Percentiles rank a stretch among this genome's conserved stretches.
These are phyloP conservation scores for Pandemis heparana DNA, from an alignment of 2,888 invertebrate species.

Conservation along the genomic window DNA sequence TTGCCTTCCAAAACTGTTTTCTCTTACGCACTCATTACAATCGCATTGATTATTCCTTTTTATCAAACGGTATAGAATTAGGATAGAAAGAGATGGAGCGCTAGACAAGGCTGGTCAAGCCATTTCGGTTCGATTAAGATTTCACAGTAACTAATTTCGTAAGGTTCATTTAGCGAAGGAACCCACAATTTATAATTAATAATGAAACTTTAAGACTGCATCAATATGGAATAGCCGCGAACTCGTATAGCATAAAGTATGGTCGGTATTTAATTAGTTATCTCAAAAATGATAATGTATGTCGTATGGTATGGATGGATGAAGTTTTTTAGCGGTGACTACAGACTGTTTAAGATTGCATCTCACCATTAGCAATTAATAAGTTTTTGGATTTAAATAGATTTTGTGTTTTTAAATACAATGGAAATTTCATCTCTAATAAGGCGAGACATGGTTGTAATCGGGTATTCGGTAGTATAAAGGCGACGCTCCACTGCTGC, in stretches of 20 bases:
- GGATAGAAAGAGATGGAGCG: too few species aligned
- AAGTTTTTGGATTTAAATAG: slow-evolving; percentile 7
- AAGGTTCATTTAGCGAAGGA: slow-evolving; percentile 5
- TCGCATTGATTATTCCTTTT: too few species aligned
- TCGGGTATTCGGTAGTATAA: background rate
- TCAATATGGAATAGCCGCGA: slow-evolving; percentile 66
- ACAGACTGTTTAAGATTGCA: slow-evolving; percentile 1
- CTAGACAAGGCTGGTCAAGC: too few species aligned
- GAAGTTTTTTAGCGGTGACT: background rate
- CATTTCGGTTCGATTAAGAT: background rate
- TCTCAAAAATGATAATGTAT: slow-evolving; percentile 31
- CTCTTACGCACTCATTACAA: too few species aligned
- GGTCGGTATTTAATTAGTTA: slow-evolving; percentile 38
- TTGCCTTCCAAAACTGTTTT: too few species aligned
- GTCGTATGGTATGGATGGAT: slow-evolving; percentile 10
- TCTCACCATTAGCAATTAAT: slow-evolving; percentile 20
- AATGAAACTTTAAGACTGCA: slow-evolving; percentile 57
- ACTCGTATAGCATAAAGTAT: slow-evolving; percentile 35
- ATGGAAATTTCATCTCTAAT: background rate
- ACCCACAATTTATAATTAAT: slow-evolving; percentile 33
- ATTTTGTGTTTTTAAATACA: slow-evolving; percentile 3
- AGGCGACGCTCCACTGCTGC: too few species aligned
- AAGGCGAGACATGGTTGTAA: background rate
- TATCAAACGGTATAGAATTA: too few species aligned
- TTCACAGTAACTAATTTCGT: background rate